phyloP scores from a whole-genome alignment of 2,888 invertebrate species.

The Prosopocoilus inquinatus region DNA sequence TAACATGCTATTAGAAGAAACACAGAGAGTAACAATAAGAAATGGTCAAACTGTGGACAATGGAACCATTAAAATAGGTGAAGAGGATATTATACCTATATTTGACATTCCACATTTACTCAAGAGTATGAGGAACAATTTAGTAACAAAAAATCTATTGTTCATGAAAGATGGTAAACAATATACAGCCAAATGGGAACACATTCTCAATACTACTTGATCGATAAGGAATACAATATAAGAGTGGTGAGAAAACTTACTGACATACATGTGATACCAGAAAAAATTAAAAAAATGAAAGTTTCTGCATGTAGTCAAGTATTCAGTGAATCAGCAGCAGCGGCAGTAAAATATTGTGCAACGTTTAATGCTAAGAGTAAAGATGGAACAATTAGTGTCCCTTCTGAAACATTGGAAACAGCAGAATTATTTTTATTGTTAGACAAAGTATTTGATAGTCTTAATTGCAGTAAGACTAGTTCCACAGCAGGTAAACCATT shows the following conservation, averaged over 20 bases:
- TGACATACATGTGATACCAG: conserved; percentile 20
- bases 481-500: too few species aligned
- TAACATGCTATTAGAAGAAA: neutral
- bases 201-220: conserved; percentile 22
- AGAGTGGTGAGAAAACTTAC: conserved; percentile 20
- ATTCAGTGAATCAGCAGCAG: conserved; percentile 24
- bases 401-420: conserved; percentile 17
- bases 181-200: conserved; percentile 21
- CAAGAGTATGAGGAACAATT: conserved; percentile 26
- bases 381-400: neutral
- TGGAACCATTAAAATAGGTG: too few species aligned
- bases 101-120: conserved; percentile 19
- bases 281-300: conserved; percentile 28
- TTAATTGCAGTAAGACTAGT: too few species aligned
- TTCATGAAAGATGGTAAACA: conserved; percentile 9
- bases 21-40: too few species aligned
- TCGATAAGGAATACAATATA: conserved; percentile 19
- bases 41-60: too few species aligned
- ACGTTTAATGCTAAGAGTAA: neutral
- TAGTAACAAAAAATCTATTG: conserved; percentile 22
- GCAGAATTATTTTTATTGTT: conserved; percentile 23
- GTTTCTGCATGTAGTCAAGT: conserved; percentile 25
- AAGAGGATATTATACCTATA: conserved; percentile 12
- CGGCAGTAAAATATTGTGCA: conserved; percentile 19
- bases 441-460: too few species aligned